Evolutionary conservation across 2,888 invertebrate genomes (phyloP).

Genomic region (Cheiracanthium punctorium): DNA sequence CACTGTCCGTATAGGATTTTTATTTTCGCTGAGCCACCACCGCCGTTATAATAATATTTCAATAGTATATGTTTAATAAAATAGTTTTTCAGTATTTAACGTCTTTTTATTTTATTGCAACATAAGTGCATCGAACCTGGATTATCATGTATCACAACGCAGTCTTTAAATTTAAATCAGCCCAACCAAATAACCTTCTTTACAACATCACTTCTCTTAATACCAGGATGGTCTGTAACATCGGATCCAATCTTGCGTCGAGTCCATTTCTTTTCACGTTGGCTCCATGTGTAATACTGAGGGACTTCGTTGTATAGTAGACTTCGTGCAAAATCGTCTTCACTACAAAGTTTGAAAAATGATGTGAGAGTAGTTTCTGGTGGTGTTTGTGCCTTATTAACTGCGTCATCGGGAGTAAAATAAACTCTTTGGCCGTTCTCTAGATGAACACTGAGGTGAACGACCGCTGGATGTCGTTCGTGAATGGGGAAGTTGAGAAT

Average conservation of each 20-base stretch:
- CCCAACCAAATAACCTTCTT: no score
- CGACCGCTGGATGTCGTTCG: constrained; percentile 61
- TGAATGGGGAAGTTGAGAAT: constrained; percentile 74
- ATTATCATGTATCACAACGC: no score
- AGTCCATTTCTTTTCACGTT: neutral
- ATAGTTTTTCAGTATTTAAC: no score
- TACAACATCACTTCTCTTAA: neutral
- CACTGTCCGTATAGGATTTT: no score
- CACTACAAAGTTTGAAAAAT: neutral
- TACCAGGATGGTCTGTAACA: neutral
- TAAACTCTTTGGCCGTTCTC: constrained; percentile 74
- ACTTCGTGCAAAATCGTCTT: constrained; percentile 1
- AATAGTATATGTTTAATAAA: no score
- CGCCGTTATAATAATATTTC: no score
- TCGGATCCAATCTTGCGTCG: neutral
- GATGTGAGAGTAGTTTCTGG: neutral
- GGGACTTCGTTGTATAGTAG: neutral
- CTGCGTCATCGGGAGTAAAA: constrained; percentile 74
- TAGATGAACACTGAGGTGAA: constrained; percentile 71
- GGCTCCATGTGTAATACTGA: neutral
- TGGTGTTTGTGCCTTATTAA: neutral
- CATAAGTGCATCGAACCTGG: no score
- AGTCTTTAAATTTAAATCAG: no score
- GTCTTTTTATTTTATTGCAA: no score
- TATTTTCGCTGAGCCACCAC: no score